Base-by-base conservation (phyloP, 2,797 vertebrate species). In the Lagocephalus sceleratus region DNA sequence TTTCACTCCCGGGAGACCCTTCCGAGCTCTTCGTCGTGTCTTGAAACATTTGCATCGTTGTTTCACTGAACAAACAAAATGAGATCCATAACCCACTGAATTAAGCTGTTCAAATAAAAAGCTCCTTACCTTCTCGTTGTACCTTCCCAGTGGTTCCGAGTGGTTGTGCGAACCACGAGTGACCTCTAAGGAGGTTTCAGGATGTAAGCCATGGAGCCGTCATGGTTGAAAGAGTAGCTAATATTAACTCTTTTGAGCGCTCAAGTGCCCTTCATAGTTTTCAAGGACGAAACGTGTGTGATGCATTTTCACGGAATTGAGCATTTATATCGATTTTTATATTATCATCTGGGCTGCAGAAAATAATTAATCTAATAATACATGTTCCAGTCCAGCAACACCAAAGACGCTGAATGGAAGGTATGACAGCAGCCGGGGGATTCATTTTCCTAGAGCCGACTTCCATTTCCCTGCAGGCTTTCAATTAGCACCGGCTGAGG, bases 161-260 rank as follows among this genome's bases (percentile, higher is more conserved):
- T 43, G 21, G 35, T 19, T 20, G 32, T 55, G 26, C 8, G 20
- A 45, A 40, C 16, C 56, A 63, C 20, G 47, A 22, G 3, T 75
- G 74, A 75, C 78, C 70, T 76, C 55, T 75, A 43, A 29, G 57
- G n/a, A 41, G 22, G 6, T 51, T 71, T 82, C 67, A 66, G 45
- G 56, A 68, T 55, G 29, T 21, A 78, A 40, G 19, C 63, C 9
- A 71, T 68, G 22, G 56, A 42, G 47, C 61, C 16, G 84, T 82
- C 77, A 85, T 15, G 69, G 73, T 43, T 80, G 71, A 68, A 21
- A 56, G 39, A 44, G 44, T 55, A 60, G 54, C 55, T 76, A 46
- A 84, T 75, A 69, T 87, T 82, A 78, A 88, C 83, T 68, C 58
- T 64, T 66, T 68, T 17, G 25, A 51, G 53, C 54, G 73, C 68